phyloP scores from a whole-genome alignment of 2,888 invertebrate genomes.

The Galerucella pusilla region DNA sequence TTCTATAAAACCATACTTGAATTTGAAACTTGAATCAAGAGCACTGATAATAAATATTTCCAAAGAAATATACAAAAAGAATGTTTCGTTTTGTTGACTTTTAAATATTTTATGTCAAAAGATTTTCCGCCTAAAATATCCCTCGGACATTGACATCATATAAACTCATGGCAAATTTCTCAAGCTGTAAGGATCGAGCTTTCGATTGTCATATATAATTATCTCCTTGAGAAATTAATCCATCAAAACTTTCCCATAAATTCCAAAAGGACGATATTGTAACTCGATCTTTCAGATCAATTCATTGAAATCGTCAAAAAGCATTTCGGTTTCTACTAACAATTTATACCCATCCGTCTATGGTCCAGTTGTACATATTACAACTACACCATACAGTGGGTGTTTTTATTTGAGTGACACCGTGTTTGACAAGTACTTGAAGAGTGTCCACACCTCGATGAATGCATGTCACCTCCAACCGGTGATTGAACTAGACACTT shows the following conservation, averaged over 20 bases:
- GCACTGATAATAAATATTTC: too few species aligned
- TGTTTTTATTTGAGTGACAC: conserved; percentile 56
- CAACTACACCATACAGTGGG: conserved; percentile 33
- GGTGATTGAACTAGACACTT: conserved; percentile 61
- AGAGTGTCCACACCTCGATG: conserved; percentile 62
- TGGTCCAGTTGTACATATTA: conserved; percentile 36
- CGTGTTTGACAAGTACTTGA: conserved; percentile 64
- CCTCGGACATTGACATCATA: too few species aligned
- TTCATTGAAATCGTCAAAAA: conserved; percentile 14
- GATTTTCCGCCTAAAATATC: too few species aligned
- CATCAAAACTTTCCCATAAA: conserved; percentile 38
- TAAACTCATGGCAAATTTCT: too few species aligned
- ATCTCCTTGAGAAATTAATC: conserved; percentile 8
- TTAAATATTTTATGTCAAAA: too few species aligned
- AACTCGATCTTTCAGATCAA: conserved; percentile 29
- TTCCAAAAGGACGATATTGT: conserved; percentile 18
- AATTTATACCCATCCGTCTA: conserved; percentile 15
- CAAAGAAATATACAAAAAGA: too few species aligned
- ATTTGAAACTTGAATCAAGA: too few species aligned
- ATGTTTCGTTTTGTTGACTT: too few species aligned
- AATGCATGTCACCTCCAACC: conserved; percentile 61
- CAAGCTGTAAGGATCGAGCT: not conserved
- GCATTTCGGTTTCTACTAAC: conserved; percentile 16
- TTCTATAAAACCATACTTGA: too few species aligned
- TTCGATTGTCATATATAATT: not conserved